Evolutionary conservation across 2,113 vertebrate species (phyloP), one percentile per base, ranked within the genome.

Genomic region (Rhipidura dahli): DNA sequence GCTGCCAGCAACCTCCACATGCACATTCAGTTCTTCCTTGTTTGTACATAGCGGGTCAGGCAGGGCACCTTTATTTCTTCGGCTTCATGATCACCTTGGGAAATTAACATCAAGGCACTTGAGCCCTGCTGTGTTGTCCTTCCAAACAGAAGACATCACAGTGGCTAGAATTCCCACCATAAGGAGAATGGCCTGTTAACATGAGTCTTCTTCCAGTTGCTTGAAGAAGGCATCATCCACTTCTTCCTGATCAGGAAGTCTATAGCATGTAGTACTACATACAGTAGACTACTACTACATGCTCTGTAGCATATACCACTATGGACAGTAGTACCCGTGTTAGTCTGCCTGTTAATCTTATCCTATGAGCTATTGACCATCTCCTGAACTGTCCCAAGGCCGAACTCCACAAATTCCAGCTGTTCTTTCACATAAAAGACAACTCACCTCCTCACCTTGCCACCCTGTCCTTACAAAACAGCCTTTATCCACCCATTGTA

Each of bases 31-130:
- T 84, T 64, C 9, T 73, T 64, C 0, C 0, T 73, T 65, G 33
- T 40, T 57, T 35, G 20, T 85, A 14, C 31, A 7, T 50, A 35
- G 5, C 0, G 0, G 6, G 30, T 57, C 30, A 57, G 42, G 24
- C 50, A 65, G 40, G 28, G 24, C n/a, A 40, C 30, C 18, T 30
- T 49, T 49, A 21, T 30, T 85, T 56, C 40, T 64, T 56, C n/a
- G 42, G 15, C 24, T 20, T 65, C 13, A 8, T 47, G 59, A 49
- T 40, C 50, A 30, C 23, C 15, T 30, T 49, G 30, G 42, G 15
- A n/a, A 56, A 10, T 49, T 56, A 30, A 3, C 40, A 15, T 73
- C 42, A 40, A 40, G 49, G 28, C 42, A 28, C 35, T 56, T 47
- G 30, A 73, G n/a, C 28, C 59, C 28, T 75, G 23, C 28, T 65